phyloP scores from a whole-genome alignment of 2,113 vertebrate genomes.

The Rhizomys pruinosus region DNA sequence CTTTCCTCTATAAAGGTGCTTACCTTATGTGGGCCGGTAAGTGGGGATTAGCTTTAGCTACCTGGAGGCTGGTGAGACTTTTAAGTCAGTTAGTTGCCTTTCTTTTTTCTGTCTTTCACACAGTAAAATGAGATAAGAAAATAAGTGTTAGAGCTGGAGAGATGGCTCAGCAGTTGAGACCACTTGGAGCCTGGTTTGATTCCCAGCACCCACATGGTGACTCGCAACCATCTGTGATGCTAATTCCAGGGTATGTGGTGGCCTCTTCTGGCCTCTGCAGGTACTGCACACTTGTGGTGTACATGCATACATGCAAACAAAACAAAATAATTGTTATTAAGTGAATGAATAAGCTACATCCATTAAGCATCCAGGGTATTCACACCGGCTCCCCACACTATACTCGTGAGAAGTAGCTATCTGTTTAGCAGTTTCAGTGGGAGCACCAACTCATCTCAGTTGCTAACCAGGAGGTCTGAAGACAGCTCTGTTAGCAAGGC shows the following conservation, averaged over 20 bases:
- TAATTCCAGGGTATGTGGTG: no score
- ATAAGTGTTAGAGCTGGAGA: not conserved
- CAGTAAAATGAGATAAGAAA: conserved; percentile 27
- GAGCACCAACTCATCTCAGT: conserved; percentile 35
- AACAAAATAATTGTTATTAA: not conserved
- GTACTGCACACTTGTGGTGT: not conserved
- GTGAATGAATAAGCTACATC: not conserved
- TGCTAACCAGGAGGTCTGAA: conserved; percentile 39
- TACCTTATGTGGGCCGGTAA: not conserved
- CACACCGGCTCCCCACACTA: not conserved
- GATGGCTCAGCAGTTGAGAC: not conserved
- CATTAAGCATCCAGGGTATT: not conserved
- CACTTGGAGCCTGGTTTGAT: not conserved
- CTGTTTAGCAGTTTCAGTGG: conserved; percentile 9
- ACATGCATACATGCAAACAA: no score
- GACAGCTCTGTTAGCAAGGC: conserved; percentile 50
- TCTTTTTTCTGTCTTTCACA: conserved; percentile 19
- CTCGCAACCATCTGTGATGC: not conserved
- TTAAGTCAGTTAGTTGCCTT: not conserved
- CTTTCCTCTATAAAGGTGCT: not conserved
- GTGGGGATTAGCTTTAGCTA: not conserved
- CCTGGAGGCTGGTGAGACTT: not conserved
- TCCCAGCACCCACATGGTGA: no score
- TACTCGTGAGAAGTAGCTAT: not conserved
- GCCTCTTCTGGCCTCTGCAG: not conserved